Evolutionary conservation across 2,888 invertebrate genomes (phyloP).

Genomic region (Neoaliturus tenellus): DNA sequence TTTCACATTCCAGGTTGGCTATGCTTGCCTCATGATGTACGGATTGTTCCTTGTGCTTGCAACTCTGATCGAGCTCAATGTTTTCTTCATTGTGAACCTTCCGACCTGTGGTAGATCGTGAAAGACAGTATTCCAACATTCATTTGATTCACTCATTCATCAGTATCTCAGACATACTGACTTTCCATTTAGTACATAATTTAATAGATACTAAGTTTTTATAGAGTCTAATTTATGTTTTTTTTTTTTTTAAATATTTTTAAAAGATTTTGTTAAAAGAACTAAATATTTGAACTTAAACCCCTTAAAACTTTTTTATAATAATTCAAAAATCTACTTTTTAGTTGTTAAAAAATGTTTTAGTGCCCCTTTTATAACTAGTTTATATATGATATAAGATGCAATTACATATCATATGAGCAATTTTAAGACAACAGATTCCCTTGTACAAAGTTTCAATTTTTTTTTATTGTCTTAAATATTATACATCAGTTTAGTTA

Average conservation of each 20-base stretch:
- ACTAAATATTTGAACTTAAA: neutral
- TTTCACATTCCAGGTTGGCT: conserved; percentile 75
- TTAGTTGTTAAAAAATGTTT: too few species aligned
- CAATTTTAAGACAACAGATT: neutral
- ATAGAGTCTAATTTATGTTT: neutral
- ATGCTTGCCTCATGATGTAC: conserved; percentile 91
- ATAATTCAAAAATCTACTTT: too few species aligned
- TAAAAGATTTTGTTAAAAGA: neutral
- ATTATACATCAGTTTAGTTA: too few species aligned
- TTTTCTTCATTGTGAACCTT: conserved; percentile 93
- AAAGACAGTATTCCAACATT: conserved; percentile 30
- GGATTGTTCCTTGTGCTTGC: conserved; percentile 91
- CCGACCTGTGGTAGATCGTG: conserved; percentile 81
- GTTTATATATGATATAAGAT: too few species aligned
- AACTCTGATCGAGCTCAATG: conserved; percentile 93
- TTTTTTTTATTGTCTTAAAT: conserved; percentile 16
- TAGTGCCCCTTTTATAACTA: too few species aligned
- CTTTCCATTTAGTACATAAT: neutral
- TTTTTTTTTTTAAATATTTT: neutral
- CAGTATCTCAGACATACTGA: conserved; percentile 13
- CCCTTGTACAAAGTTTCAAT: conserved; percentile 21
- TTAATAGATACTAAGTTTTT: conserved; percentile 15
- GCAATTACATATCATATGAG: neutral
- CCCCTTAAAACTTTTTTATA: neutral
- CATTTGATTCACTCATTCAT: conserved; percentile 25